Evolutionary conservation across 2,113 vertebrate genomes (phyloP).

Genomic region (Caranx ignobilis): DNA sequence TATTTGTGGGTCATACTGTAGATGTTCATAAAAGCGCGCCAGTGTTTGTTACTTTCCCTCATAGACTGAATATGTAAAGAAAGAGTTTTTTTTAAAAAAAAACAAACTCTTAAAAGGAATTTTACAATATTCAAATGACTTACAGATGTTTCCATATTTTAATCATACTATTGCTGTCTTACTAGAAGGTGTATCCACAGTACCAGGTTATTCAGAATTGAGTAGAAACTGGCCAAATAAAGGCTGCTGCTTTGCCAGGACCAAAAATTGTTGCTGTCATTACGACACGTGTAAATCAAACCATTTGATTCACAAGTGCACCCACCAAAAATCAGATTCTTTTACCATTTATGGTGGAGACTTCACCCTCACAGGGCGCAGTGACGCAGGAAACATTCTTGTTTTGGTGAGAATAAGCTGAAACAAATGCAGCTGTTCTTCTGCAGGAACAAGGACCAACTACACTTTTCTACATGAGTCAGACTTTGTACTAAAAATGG

Average conservation of each 20-base stretch:
- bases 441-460: not conserved
- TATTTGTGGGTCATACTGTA: constrained; percentile 54
- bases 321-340: constrained; percentile 34
- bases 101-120: constrained; percentile 26
- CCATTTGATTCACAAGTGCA: constrained; percentile 13
- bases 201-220: constrained; percentile 4
- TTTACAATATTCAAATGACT: constrained; percentile 27
- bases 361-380: constrained; percentile 7
- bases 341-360: constrained; percentile 52
- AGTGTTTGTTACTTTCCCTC: constrained; percentile 37
- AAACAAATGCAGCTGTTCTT: constrained; percentile 42
- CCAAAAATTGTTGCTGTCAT: constrained; percentile 22
- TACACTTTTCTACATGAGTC: not conserved
- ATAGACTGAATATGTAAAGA: not conserved
- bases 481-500: not conserved
- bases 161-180: constrained; percentile 9
- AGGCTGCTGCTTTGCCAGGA: constrained; percentile 1
- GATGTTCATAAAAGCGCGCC: not conserved
- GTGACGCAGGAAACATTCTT: constrained; percentile 33
- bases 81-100: constrained; percentile 9
- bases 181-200: constrained; percentile 4
- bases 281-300: constrained; percentile 32
- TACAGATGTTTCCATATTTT: constrained; percentile 9
- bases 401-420: constrained; percentile 21
- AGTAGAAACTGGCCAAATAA: constrained; percentile 13